Conservation (phyloP, 2,888 invertebrate genomes). For the Cecidostiba fungosa region DNA sequence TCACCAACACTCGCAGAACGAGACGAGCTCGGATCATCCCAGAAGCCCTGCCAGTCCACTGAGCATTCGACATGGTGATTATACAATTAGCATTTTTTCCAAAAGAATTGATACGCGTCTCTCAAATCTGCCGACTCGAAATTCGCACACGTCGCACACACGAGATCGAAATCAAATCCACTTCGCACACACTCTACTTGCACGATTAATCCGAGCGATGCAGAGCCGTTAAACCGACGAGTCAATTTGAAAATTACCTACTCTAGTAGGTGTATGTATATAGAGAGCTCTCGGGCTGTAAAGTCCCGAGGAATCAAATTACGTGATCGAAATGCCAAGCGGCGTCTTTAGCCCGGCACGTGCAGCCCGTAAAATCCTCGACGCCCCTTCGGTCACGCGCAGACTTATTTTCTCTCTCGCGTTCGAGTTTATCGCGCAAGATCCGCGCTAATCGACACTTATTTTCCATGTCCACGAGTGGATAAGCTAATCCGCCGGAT, state of each 20-base stretch:
- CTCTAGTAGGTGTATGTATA: not conserved
- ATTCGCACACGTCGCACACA: too few relatives aligned
- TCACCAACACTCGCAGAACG: slow-evolving; percentile 74
- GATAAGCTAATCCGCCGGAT: not conserved
- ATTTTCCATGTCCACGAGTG: slow-evolving; percentile 31
- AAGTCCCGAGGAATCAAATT: slow-evolving; percentile 59
- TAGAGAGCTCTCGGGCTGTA: not conserved
- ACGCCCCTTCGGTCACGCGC: slow-evolving; percentile 27
- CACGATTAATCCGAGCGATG: not conserved
- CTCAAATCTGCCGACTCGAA: too few relatives aligned
- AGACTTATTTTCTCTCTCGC: not conserved
- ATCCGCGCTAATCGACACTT: slow-evolving; percentile 37
- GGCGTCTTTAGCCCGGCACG: slow-evolving; percentile 56
- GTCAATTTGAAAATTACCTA: slow-evolving; percentile 61
- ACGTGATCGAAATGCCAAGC: slow-evolving; percentile 64
- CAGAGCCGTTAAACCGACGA: slow-evolving; percentile 8
- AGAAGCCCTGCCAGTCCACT: slow-evolving; percentile 77
- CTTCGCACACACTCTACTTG: not conserved
- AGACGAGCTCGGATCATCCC: slow-evolving; percentile 75
- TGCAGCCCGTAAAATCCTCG: slow-evolving; percentile 43
- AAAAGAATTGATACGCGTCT: not conserved
- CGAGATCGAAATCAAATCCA: not conserved
- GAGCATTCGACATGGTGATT: slow-evolving; percentile 77
- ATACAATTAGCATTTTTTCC: not conserved
- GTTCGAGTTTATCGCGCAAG: slow-evolving; percentile 27